phyloP scores from a whole-genome alignment of 2,113 vertebrate species.

The Oncorhynchus tshawytscha region DNA sequence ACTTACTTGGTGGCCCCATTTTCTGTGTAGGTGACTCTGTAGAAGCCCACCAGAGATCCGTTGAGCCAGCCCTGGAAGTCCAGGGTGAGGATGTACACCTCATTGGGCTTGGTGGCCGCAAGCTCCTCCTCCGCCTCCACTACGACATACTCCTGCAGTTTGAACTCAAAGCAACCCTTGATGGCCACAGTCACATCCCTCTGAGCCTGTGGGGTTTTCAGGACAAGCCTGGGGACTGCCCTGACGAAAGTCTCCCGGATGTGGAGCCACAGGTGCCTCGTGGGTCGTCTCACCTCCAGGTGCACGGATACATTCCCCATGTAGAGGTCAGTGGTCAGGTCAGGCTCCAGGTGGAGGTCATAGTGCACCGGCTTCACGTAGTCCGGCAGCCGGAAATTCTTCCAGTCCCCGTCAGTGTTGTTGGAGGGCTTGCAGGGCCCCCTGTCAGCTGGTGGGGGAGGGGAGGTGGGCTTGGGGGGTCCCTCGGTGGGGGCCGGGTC shows the following conservation, averaged over 20 bases:
- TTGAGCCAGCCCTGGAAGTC: constrained; percentile 89
- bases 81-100: constrained; percentile 79
- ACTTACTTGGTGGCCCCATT: constrained; percentile 79
- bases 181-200: constrained; percentile 60
- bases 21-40: constrained; percentile 87
- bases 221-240: constrained; percentile 67
- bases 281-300: constrained; percentile 65
- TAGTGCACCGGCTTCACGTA: constrained; percentile 85
- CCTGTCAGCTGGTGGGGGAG: constrained; percentile 31
- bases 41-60: constrained; percentile 93
- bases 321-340: constrained; percentile 81
- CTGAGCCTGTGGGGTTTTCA: background rate
- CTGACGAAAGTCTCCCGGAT: constrained; percentile 84
- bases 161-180: constrained; percentile 81
- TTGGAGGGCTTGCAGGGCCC: constrained; percentile 71
- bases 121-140: constrained; percentile 73
- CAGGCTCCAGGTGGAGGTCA: constrained; percentile 81
- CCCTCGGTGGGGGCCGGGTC: constrained; percentile 1
- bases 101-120: background rate
- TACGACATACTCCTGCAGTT: constrained; percentile 84
- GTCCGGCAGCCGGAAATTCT: constrained; percentile 81
- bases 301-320: constrained; percentile 78
- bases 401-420: constrained; percentile 79
- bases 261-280: constrained; percentile 86
- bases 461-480: background rate